Percentiles rank a stretch among this genome's conserved stretches.
phyloP scores from a whole-genome alignment of 2,888 invertebrate genomes.

The Drosophila kuntzei region DNA sequence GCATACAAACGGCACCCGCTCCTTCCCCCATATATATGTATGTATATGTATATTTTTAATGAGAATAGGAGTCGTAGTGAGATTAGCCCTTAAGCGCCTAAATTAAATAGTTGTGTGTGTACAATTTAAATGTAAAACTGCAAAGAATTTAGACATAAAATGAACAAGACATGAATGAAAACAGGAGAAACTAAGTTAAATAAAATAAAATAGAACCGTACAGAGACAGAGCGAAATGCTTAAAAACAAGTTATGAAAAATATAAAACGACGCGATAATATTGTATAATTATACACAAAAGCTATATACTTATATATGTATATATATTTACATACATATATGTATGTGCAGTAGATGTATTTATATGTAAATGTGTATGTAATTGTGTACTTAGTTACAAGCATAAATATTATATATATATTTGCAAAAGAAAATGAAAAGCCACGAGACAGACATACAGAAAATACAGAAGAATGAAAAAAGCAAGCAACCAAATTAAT shows the following conservation, averaged over 20 bases:
- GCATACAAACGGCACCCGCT: conserved; percentile 31
- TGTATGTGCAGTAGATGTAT: conserved; percentile 74
- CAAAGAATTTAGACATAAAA: conserved; percentile 79
- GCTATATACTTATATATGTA: conserved; percentile 60
- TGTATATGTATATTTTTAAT: conserved; percentile 51
- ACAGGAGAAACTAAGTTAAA: conserved; percentile 48
- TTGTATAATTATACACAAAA: conserved; percentile 73
- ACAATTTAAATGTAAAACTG: conserved; percentile 66
- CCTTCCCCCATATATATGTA: conserved; percentile 33
- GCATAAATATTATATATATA: conserved; percentile 64
- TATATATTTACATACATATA: conserved; percentile 65
- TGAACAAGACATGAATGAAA: conserved; percentile 65
- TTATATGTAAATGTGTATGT: conserved; percentile 81
- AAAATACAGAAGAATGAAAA: conserved; percentile 53
- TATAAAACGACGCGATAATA: conserved; percentile 69
- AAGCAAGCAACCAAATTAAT: neutral
- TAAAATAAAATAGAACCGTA: conserved; percentile 33
- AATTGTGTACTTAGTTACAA: conserved; percentile 77
- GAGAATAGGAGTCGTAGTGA: conserved; percentile 65
- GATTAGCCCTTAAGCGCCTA: conserved; percentile 75
- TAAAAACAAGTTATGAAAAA: conserved; percentile 49
- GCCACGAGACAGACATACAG: conserved; percentile 56
- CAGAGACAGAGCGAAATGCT: conserved; percentile 54
- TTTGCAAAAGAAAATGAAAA: conserved; percentile 66
- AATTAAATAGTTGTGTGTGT: conserved; percentile 69